Conservation (phyloP, 2,797 vertebrate species). For the Alauda arvensis region DNA sequence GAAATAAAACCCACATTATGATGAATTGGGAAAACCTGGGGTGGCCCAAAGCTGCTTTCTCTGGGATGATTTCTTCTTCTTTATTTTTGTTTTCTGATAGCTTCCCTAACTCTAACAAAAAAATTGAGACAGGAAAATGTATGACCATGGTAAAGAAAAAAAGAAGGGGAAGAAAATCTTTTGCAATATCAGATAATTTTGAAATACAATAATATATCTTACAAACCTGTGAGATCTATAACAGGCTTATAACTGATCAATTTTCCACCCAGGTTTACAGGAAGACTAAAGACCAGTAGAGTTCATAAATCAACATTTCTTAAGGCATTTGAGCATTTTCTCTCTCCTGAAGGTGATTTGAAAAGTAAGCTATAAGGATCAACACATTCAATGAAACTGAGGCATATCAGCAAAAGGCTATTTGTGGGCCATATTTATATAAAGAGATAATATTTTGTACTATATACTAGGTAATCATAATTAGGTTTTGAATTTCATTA, state of each 20-base stretch:
- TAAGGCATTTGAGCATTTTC: slow-evolving; percentile 9
- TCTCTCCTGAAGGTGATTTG: slow-evolving; percentile 28
- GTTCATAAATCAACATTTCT: slow-evolving; percentile 65
- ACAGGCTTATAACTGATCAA: slow-evolving; percentile 58
- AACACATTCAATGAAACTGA: background rate
- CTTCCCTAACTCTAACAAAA: slow-evolving; percentile 47
- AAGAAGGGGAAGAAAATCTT: background rate
- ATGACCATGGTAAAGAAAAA: background rate
- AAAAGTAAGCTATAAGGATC: slow-evolving; percentile 38
- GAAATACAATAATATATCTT: slow-evolving; percentile 65
- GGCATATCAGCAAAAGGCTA: background rate
- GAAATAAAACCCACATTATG: slow-evolving; percentile 56
- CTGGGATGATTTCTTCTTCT: slow-evolving; percentile 73
- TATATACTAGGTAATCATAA: background rate
- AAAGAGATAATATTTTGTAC: background rate
- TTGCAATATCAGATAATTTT: slow-evolving; percentile 47
- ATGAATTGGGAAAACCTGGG: slow-evolving; percentile 65
- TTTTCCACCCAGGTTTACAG: slow-evolving; percentile 63
- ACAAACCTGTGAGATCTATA: slow-evolving; percentile 54
- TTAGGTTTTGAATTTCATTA: background rate
- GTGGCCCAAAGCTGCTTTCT: slow-evolving; percentile 74
- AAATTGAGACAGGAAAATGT: slow-evolving; percentile 45
- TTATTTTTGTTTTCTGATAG: slow-evolving; percentile 66
- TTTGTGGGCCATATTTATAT: background rate
- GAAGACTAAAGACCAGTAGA: slow-evolving; percentile 54